These are phyloP conservation scores for Liodrosophila aerea DNA, from an alignment of 2,888 invertebrate genomes.

Conservation along the genomic window DNA sequence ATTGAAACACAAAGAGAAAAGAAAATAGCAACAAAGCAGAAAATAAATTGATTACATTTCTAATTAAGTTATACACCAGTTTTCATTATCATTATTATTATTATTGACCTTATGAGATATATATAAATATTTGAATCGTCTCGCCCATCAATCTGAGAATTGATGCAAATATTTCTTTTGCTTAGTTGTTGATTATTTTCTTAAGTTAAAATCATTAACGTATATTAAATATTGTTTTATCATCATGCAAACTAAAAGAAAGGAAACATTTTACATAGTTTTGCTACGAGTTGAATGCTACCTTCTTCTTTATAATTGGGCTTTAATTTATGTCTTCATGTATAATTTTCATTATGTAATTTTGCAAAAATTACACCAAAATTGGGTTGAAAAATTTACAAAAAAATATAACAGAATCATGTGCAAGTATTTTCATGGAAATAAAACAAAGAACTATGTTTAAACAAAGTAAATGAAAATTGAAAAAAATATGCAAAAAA, in stretches of 20 bases:
- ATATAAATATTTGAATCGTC: constrained; percentile 24
- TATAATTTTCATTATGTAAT: constrained; percentile 54
- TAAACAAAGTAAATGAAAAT: constrained; percentile 22
- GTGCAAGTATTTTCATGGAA: constrained; percentile 76
- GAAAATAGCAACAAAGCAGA: constrained; percentile 27
- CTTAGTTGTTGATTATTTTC: constrained; percentile 72
- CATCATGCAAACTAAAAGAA: constrained; percentile 17
- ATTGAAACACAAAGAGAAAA: constrained; percentile 24
- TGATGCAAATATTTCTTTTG: constrained; percentile 35
- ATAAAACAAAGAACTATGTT: constrained; percentile 64
- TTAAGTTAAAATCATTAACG: constrained; percentile 53
- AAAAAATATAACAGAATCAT: constrained; percentile 43
- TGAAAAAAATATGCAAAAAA: constrained; percentile 16
- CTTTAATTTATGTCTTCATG: constrained; percentile 60
- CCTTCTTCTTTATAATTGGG: constrained; percentile 30
- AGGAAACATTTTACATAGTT: constrained; percentile 30
- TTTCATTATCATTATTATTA: constrained; percentile 38
- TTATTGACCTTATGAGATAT: constrained; percentile 30
- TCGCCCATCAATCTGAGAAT: constrained; percentile 34
- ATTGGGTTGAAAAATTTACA: constrained; percentile 16
- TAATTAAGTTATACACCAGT: constrained; percentile 50
- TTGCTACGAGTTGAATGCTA: too few relatives aligned
- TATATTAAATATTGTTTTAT: constrained; percentile 23
- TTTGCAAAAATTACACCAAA: constrained; percentile 57
- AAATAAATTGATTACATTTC: constrained; percentile 19